These are phyloP conservation scores for Sebastes fasciatus DNA, from an alignment of 2,113 vertebrate species.

Conservation along the genomic window DNA sequence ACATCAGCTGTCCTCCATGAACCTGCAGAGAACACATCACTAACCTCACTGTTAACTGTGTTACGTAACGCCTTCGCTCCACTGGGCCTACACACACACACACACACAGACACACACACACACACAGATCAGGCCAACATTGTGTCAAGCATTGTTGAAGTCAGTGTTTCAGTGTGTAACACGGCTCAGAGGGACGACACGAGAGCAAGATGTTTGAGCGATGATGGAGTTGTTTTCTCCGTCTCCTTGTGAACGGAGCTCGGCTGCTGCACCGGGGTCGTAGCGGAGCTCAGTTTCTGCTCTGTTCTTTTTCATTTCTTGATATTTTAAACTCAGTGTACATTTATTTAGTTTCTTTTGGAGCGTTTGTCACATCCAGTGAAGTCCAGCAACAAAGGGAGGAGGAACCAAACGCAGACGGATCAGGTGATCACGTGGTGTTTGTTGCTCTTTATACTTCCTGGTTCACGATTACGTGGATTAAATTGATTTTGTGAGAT, in stretches of 20 bases:
- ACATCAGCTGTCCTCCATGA: background rate
- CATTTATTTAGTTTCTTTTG: background rate
- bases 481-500: too few species aligned
- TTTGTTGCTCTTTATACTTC: too few species aligned
- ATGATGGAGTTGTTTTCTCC: conserved; percentile 18
- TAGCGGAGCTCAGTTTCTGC: background rate
- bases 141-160: background rate
- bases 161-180: background rate
- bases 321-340: background rate
- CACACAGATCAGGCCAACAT: conserved; percentile 7
- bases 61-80: background rate
- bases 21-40: background rate
- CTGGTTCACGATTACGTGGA: too few species aligned
- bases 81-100: background rate
- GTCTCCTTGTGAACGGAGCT: conserved; percentile 8
- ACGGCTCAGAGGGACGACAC: conserved; percentile 2
- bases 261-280: background rate
- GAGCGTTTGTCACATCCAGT: background rate
- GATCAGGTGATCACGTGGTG: too few species aligned
- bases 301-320: background rate
- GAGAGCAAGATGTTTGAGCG: conserved; percentile 8
- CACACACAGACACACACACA: conserved; percentile 10
- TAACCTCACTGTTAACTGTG: background rate
- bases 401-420: too few species aligned
- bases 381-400: too few species aligned